A percentile compares a stretch with the other conserved stretches of the same genome.
Evolutionary conservation across 1,140 invertebrate genomes (phyloP).

Genomic region (Tetramorium alpestre): DNA sequence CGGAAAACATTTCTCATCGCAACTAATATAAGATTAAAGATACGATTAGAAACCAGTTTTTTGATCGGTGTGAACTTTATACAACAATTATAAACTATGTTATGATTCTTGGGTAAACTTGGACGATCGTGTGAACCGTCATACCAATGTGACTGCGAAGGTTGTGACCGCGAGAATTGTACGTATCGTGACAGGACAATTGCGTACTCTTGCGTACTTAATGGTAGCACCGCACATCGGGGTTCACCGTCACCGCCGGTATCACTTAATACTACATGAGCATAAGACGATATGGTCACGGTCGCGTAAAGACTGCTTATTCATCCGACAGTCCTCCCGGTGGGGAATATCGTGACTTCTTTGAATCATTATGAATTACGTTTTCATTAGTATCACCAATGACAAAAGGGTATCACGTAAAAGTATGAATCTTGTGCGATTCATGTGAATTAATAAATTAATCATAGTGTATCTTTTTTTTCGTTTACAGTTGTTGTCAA

Average conservation of each 20-base stretch:
- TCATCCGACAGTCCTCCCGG: neutral
- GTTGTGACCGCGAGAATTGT: neutral
- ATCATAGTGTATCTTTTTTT: neutral
- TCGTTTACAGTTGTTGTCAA: neutral
- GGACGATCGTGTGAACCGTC: slow-evolving; percentile 5
- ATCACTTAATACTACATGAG: slow-evolving; percentile 30
- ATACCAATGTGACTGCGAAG: slow-evolving; percentile 13
- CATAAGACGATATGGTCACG: slow-evolving; percentile 32
- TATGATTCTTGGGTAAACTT: neutral
- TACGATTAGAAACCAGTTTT: too few species aligned
- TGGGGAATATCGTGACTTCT: neutral
- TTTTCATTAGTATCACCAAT: neutral
- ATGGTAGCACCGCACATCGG: neutral
- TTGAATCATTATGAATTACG: neutral
- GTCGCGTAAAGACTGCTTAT: slow-evolving; percentile 27
- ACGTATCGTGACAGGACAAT: neutral
- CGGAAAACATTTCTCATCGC: neutral
- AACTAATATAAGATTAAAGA: neutral
- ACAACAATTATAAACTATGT: neutral
- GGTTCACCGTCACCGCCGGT: neutral
- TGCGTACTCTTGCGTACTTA: neutral
- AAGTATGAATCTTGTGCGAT: neutral
- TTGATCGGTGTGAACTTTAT: too few species aligned
- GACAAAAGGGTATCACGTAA: neutral
- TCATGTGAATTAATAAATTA: neutral